Evolutionary conservation across 2,888 invertebrate genomes (phyloP).

Genomic region (Sylvicola fuscatus): DNA sequence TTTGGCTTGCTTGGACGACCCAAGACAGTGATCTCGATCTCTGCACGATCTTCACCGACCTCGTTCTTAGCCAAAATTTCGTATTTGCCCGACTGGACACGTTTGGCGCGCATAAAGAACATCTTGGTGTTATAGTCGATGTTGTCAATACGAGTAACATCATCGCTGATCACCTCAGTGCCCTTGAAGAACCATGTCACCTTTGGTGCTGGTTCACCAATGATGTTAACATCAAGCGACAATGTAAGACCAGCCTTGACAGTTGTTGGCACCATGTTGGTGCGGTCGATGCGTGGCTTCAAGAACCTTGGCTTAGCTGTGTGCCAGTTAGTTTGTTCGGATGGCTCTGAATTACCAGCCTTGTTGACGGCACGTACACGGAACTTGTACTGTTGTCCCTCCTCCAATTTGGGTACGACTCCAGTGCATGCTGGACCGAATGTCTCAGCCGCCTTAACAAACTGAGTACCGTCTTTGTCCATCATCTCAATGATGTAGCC

Average conservation of each 20-base stretch:
- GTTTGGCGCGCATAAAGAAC: constrained; percentile 61
- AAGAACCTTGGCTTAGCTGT: constrained; percentile 74
- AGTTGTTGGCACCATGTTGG: constrained; percentile 60
- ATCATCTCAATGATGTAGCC: constrained; percentile 84
- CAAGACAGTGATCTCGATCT: constrained; percentile 72
- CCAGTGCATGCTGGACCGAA: constrained; percentile 69
- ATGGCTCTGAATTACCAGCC: constrained; percentile 82
- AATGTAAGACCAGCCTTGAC: constrained; percentile 81
- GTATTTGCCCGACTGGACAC: constrained; percentile 71
- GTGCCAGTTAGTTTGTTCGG: constrained; percentile 81
- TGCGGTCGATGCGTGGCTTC: constrained; percentile 85
- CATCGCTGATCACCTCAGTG: constrained; percentile 35
- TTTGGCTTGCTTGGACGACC: constrained; percentile 60
- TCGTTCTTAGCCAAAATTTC: constrained; percentile 77
- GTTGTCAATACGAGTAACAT: constrained; percentile 48
- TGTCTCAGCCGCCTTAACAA: constrained; percentile 69
- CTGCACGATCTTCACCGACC: constrained; percentile 81
- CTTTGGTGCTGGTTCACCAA: constrained; percentile 85
- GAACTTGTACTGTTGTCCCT: constrained; percentile 93
- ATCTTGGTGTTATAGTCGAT: constrained; percentile 83
- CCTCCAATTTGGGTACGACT: constrained; percentile 72
- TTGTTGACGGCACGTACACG: constrained; percentile 86
- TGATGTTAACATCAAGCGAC: constrained; percentile 68
- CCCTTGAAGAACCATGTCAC: constrained; percentile 78
- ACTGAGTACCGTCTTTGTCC: constrained; percentile 68